Percentiles rank a stretch among this genome's conserved stretches.
phyloP scores from a whole-genome alignment of 2,113 vertebrate species.

The Uria lomvia region DNA sequence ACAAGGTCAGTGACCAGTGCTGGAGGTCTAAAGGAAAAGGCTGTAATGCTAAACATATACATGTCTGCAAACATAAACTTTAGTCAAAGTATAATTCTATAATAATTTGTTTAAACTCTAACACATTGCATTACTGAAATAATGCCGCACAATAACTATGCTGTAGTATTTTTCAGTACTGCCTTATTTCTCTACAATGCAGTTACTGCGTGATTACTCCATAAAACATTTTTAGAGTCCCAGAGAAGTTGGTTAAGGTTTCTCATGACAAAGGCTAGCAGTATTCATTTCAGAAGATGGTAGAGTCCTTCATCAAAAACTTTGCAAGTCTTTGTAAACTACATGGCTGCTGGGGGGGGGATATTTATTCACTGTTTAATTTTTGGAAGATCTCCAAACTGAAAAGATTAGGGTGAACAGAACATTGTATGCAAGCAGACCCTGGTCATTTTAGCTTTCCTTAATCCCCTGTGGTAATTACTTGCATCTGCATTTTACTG shows the following conservation, averaged over 20 bases:
- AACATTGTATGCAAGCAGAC: background rate
- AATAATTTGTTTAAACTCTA: slow-evolving; percentile 48
- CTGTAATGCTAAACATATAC: background rate
- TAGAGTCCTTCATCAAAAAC: slow-evolving; percentile 21
- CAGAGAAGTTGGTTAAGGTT: slow-evolving; percentile 31
- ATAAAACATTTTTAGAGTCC: slow-evolving; percentile 57
- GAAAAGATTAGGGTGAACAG: slow-evolving; percentile 20
- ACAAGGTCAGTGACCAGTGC: slow-evolving; percentile 5
- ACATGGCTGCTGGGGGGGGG: background rate
- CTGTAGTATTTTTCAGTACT: slow-evolving; percentile 28
- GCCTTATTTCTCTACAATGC: slow-evolving; percentile 17
- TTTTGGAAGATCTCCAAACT: slow-evolving; percentile 17
- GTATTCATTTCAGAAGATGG: background rate
- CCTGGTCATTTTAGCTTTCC: slow-evolving; percentile 2
- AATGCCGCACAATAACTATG: background rate
- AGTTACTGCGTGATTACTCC: slow-evolving; percentile 32
- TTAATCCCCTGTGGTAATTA: background rate
- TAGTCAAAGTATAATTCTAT: background rate
- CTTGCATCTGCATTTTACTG: slow-evolving; percentile 3
- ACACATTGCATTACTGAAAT: slow-evolving; percentile 13
- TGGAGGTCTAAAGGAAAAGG: background rate
- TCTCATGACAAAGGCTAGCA: background rate
- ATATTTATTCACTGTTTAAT: slow-evolving; percentile 25
- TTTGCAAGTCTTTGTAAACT: slow-evolving; percentile 15
- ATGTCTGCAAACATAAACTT: background rate